Evolutionary conservation across 1,140 invertebrate species (phyloP), one percentile per base, ranked within the genome.

Genomic region (Teleogryllus occipitalis): DNA sequence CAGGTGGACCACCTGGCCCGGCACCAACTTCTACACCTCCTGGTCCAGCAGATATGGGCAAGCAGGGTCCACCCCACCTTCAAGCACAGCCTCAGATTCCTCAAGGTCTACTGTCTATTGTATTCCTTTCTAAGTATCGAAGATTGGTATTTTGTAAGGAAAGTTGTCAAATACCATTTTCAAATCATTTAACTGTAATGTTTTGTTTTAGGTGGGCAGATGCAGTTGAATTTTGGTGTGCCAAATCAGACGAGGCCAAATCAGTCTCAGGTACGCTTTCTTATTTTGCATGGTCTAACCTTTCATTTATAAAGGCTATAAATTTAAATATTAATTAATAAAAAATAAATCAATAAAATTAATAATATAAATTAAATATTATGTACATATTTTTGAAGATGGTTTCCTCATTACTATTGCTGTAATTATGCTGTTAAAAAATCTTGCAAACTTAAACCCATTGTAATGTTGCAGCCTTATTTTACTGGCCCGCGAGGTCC

Each of bases 11-110:
- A n/a, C 79, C 47, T 12, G 79, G 79, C 21, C 79, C 79, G 7
- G 75, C 79, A 27, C 79, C 79, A 22, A 80, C 79, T 22, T 80
- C 79, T 48, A 80, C 79, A 7, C 79, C 79, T 46, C 79, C 79
- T 21, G 79, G 79, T 27, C 78, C 54, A 5, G 47, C 75, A 8
- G 79, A 80, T 47, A 80, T 80, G 79, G 76, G 73, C 5, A 80
- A 80, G 48, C 79, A 80, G 21, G 78, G 78, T 48, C 75, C 76
- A 73, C 79, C 79, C 22, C 79, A 80, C 48, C 76, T 80, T 74
- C 79, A 79, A 47, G 79, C 73, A 46, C 79, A 75, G 18, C 75
- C 79, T 14, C 74, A 74, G 74, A 47, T 79, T n/a, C 75, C 75
- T 18, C 79, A 76, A 73, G 79, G 79, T 77, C 8, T 65, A 46